These are phyloP conservation scores for Microdon myrmicae DNA, from an alignment of 2,888 invertebrate species.

Conservation along the genomic window DNA sequence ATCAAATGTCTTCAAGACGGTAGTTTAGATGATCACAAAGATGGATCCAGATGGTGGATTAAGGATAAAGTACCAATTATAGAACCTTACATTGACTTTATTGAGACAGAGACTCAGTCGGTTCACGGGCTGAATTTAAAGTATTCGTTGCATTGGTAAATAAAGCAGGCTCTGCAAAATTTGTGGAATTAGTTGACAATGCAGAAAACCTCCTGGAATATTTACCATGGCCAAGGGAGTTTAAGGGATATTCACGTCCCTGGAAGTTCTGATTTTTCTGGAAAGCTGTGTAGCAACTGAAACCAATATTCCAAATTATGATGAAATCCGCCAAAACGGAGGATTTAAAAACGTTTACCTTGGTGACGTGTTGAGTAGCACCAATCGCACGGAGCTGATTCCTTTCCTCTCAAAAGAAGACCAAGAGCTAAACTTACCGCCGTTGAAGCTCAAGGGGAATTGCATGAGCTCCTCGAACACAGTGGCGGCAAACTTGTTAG, in stretches of 20 bases:
- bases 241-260: constrained; percentile 92
- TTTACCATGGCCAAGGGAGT: constrained; percentile 85
- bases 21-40: constrained; percentile 86
- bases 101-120: constrained; percentile 93
- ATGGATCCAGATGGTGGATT: constrained; percentile 93
- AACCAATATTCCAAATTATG: constrained; percentile 98
- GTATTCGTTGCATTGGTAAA: constrained; percentile 97
- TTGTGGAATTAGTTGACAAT: constrained; percentile 79
- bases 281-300: constrained; percentile 95
- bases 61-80: constrained; percentile 92
- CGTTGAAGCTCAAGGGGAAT: constrained; percentile 92
- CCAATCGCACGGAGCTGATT: constrained; percentile 71
- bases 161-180: constrained; percentile 91
- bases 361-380: constrained; percentile 93
- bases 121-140: constrained; percentile 93
- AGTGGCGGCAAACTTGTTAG: constrained; percentile 93
- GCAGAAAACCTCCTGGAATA: constrained; percentile 83
- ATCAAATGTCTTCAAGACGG: constrained; percentile 85
- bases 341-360: constrained; percentile 98
- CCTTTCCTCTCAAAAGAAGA: constrained; percentile 87
- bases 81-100: constrained; percentile 90
- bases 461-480: constrained; percentile 95
- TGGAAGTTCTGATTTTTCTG: constrained; percentile 92
- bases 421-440: constrained; percentile 80
- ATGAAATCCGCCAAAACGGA: constrained; percentile 95